Evolutionary conservation across 2,797 vertebrate genomes (phyloP), one percentile per base, ranked within the genome.

Genomic region (Cercopithecus neglectus): DNA sequence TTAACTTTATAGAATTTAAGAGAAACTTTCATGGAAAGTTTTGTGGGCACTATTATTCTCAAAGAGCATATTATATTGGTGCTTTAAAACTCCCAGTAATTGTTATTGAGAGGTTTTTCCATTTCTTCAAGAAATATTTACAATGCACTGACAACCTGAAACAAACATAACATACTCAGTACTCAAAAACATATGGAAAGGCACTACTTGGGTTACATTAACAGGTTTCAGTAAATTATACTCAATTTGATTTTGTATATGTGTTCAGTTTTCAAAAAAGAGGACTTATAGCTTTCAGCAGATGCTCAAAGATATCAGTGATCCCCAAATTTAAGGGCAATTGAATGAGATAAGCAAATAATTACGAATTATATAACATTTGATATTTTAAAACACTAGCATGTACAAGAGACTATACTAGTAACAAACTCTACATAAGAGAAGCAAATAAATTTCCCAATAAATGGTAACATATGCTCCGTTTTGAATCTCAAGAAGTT

Each of bases 1-100:
- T 83, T 79, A 85, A 39, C 48, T 89, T 87, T 57, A 82, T 75
- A 88, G 33, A 94, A 84, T 67, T 91, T 90, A 44, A 90, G 39
- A 30, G 67, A 96, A 76, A 21, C 1, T 44, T 44, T 2, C 33
- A 74, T 57, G 0, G 28, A 80, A 72, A 50, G 0, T 81, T 88
- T 55, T 44, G 7, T 80, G 13, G 14, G 17, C 57, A 4, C 0
- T 33, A 72, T 26, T 94, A 5, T 75, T 75, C 8, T 39, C 72
- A 41, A 74, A 57, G 64, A 48, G 0, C 33, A 46, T 57, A 61
- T n/a, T 2, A 0, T 72, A 39, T 78, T 82, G 81, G 70, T 28
- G 4, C 22, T 78, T 30, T 64, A 53, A 59, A 83, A 83, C 13
- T 79, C 16, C 10, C 41, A 92, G 57, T 36, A 93, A 21, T 2